These are phyloP conservation scores for Epinephelus cyanopodus DNA, from an alignment of 2,113 vertebrate species.

Conservation along the genomic window DNA sequence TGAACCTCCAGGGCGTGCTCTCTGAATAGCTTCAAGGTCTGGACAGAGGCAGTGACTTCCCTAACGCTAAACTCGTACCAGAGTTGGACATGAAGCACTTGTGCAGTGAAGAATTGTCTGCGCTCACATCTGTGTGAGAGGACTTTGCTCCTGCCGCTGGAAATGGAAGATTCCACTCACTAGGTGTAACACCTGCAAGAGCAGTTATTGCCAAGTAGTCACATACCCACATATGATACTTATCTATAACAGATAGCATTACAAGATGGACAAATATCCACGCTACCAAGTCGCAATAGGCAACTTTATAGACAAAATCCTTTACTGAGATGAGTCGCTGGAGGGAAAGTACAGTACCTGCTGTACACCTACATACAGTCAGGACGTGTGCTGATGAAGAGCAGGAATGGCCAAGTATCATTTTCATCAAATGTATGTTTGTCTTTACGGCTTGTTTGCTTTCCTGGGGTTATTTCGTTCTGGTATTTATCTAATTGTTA, in stretches of 20 bases:
- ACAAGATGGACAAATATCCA: slow-evolving; percentile 19
- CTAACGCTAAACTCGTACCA: background rate
- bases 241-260: slow-evolving; percentile 20
- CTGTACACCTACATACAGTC: background rate
- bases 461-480: background rate
- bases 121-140: background rate
- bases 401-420: slow-evolving; percentile 22
- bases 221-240: slow-evolving; percentile 26
- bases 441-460: slow-evolving; percentile 22
- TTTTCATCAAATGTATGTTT: slow-evolving; percentile 39
- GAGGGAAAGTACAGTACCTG: background rate
- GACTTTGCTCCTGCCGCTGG: slow-evolving; percentile 34
- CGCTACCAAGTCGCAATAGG: slow-evolving; percentile 15
- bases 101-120: slow-evolving; percentile 32
- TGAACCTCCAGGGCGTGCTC: background rate
- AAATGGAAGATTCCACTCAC: slow-evolving; percentile 26
- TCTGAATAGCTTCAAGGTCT: background rate
- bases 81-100: slow-evolving; percentile 26
- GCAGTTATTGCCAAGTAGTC: slow-evolving; percentile 63
- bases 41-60: slow-evolving; percentile 11
- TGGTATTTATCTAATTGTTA: slow-evolving; percentile 24
- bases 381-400: slow-evolving; percentile 22
- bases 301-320: slow-evolving; percentile 18
- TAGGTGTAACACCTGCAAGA: slow-evolving; percentile 13
- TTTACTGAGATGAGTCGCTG: slow-evolving; percentile 38